These are phyloP conservation scores for Amphibalanus amphitrite DNA, from an alignment of 1,140 invertebrate genomes.

Conservation along the genomic window DNA sequence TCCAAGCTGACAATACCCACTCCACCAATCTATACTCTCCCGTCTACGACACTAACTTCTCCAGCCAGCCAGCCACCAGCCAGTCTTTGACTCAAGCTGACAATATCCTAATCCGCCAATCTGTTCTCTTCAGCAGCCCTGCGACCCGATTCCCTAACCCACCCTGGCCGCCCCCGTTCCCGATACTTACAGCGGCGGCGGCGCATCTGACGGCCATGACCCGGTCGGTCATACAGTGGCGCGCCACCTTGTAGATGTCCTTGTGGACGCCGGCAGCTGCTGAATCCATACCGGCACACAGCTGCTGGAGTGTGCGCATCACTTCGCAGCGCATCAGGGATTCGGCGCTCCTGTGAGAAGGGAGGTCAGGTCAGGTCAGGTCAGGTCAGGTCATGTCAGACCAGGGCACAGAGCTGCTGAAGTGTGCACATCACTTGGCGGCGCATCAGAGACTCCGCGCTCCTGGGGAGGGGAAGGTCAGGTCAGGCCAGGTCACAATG, in stretches of 20 bases:
- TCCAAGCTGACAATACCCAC: too few relatives aligned
- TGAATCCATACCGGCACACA: constrained; percentile 68
- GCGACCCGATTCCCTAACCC: too few relatives aligned
- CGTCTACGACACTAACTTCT: too few relatives aligned
- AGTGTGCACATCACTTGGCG: constrained; percentile 93
- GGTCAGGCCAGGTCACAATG: background rate
- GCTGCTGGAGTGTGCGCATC: constrained; percentile 76
- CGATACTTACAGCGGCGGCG: constrained; percentile 47
- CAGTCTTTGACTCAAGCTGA: too few relatives aligned
- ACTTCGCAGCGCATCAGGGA: constrained; percentile 91
- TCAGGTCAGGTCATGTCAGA: background rate
- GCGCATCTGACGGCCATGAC: constrained; percentile 78
- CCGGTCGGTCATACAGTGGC: constrained; percentile 67
- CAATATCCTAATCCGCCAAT: too few relatives aligned
- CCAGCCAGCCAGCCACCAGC: too few relatives aligned
- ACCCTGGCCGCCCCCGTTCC: too few relatives aligned
- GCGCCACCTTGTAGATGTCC: constrained; percentile 76
- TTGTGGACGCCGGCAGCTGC: constrained; percentile 74
- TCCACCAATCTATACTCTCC: too few relatives aligned
- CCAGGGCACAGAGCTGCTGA: constrained; percentile 47
- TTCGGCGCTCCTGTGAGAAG: constrained; percentile 65
- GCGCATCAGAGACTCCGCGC: constrained; percentile 85
- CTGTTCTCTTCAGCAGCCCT: too few relatives aligned
- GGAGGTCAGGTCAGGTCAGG: background rate
- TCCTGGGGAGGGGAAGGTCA: constrained; percentile 39